phyloP scores from a whole-genome alignment of 2,113 vertebrate species.

The Dasyornis broadbenti region DNA sequence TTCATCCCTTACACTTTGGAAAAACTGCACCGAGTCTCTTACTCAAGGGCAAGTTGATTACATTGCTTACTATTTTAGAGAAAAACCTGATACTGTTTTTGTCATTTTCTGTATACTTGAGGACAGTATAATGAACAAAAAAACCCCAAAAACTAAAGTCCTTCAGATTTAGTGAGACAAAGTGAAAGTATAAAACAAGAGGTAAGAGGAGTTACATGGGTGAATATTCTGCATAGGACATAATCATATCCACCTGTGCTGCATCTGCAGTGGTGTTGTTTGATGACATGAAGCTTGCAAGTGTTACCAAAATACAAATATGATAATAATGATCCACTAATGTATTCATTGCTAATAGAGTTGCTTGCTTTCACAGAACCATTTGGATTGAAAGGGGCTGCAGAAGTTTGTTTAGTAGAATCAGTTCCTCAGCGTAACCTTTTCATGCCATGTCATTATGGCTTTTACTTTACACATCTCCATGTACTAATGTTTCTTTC shows the following conservation, averaged over 20 bases:
- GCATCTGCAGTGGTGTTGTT: background rate
- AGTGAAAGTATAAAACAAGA: background rate
- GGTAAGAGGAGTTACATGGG: background rate
- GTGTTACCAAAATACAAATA: background rate
- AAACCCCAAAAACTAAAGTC: background rate
- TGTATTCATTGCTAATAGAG: background rate
- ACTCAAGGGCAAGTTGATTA: background rate
- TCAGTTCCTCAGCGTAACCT: background rate
- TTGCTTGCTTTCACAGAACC: background rate
- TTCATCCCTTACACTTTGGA: background rate
- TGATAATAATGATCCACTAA: background rate
- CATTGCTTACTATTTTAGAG: background rate
- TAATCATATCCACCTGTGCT: background rate
- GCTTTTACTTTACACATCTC: background rate
- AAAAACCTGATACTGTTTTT: background rate
- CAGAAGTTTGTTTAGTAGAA: background rate
- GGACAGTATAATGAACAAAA: background rate
- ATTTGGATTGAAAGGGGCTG: background rate
- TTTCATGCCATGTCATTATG: background rate
- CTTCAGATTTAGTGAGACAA: background rate
- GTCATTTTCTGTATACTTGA: background rate
- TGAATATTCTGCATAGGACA: background rate
- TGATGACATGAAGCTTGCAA: fast-evolving
- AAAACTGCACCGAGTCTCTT: background rate
- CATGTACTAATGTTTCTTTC: background rate